phyloP scores from a whole-genome alignment of 2,888 invertebrate species.

The Sarcophaga rosellei region DNA sequence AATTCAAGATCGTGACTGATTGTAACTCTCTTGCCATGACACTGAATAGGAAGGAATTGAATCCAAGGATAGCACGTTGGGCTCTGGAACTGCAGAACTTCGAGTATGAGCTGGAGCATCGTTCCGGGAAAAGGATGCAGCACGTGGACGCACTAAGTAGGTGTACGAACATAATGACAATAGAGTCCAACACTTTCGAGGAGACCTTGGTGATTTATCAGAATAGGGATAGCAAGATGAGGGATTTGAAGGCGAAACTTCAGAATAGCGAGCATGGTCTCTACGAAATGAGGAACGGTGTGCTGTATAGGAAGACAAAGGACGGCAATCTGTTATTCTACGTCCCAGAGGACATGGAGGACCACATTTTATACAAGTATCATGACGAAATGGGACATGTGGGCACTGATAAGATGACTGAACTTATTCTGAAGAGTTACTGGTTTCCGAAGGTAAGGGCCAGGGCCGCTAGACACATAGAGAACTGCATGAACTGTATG shows the following conservation, averaged over 20 bases:
- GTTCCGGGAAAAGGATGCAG: conserved; percentile 21
- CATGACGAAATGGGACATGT: conserved; percentile 62
- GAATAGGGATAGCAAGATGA: conserved; percentile 27
- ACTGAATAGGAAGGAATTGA: conserved; percentile 71
- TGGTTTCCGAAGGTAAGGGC: conserved; percentile 41
- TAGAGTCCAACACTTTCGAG: conserved; percentile 55
- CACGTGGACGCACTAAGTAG: conserved; percentile 54
- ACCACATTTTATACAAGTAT: conserved; percentile 59
- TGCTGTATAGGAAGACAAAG: conserved; percentile 51
- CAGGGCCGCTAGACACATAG: conserved; percentile 35
- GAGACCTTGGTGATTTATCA: conserved; percentile 60
- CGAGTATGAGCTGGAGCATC: conserved; percentile 35
- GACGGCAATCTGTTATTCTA: conserved; percentile 46
- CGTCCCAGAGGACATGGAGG: conserved; percentile 48
- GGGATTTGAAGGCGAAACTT: conserved; percentile 14
- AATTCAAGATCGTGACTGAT: conserved; percentile 73
- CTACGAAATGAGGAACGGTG: conserved; percentile 61
- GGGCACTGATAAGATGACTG: conserved; percentile 47
- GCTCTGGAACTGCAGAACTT: conserved; percentile 38
- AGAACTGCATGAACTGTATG: conserved; percentile 58
- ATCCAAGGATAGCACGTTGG: conserved; percentile 35
- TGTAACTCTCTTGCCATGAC: conserved; percentile 65
- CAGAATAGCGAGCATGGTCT: conserved; percentile 21
- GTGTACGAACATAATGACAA: conserved; percentile 13
- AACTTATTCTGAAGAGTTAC: conserved; percentile 49